These are phyloP conservation scores for Smutsia temminckii DNA, from an alignment of 2,797 vertebrate genomes.

Conservation along the genomic window DNA sequence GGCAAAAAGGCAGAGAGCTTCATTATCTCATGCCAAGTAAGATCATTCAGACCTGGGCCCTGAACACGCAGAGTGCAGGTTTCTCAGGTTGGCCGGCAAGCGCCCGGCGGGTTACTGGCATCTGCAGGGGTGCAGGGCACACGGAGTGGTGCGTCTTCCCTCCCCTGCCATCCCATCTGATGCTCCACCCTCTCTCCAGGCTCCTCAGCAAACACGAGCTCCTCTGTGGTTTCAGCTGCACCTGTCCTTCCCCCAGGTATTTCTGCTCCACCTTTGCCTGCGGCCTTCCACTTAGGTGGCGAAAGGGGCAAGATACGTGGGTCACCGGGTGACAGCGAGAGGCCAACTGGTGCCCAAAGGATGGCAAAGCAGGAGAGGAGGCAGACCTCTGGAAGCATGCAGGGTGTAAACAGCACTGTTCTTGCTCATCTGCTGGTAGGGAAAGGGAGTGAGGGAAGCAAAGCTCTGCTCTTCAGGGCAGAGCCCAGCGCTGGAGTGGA, in stretches of 20 bases:
- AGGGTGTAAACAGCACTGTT: not conserved
- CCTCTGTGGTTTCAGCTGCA: too few relatives aligned
- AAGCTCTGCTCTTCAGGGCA: not conserved
- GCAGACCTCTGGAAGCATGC: not conserved
- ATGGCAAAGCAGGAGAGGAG: not conserved
- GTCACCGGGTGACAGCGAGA: not conserved
- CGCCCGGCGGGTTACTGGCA: fast-evolving
- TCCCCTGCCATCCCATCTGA: not conserved
- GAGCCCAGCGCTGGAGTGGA: not conserved
- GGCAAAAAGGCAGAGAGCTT: not conserved
- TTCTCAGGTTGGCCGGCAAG: too few relatives aligned
- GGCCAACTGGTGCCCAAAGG: not conserved
- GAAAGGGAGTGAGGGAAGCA: not conserved
- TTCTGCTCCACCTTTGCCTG: too few relatives aligned
- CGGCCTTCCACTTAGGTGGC: fast-evolving
- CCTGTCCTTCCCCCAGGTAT: too few relatives aligned
- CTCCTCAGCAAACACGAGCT: fast-evolving
- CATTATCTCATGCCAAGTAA: fast-evolving
- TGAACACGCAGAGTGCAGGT: fast-evolving
- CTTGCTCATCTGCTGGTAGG: not conserved
- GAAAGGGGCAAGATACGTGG: not conserved
- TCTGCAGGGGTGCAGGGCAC: not conserved
- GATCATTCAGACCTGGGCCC: not conserved
- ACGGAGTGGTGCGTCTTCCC: fast-evolving
- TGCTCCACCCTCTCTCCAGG: not conserved